phyloP scores from a whole-genome alignment of 2,113 vertebrate species.

The Grammomys surdaster region DNA sequence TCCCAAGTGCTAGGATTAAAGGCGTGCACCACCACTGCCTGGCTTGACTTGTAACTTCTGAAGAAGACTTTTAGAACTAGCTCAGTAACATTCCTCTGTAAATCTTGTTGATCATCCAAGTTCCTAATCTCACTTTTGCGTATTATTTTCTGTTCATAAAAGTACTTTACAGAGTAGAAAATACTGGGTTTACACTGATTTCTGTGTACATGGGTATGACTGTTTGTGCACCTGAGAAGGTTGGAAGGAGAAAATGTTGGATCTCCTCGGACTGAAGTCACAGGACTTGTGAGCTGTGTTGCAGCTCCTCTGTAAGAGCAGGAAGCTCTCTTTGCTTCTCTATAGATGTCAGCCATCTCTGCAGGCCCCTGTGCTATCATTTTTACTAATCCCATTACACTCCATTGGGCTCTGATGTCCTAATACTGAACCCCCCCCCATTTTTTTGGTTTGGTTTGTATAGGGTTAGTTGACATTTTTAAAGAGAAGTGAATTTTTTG shows the following conservation, averaged over 20 bases:
- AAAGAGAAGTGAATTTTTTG: background rate
- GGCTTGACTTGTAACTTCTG: background rate
- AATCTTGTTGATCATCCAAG: background rate
- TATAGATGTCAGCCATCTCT: background rate
- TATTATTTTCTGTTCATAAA: background rate
- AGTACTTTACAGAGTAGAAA: constrained; percentile 12
- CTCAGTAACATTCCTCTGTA: background rate
- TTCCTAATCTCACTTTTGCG: background rate
- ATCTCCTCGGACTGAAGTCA: background rate
- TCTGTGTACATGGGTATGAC: background rate
- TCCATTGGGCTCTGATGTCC: background rate
- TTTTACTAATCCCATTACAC: background rate
- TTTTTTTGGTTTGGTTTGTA: background rate
- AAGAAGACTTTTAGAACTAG: background rate
- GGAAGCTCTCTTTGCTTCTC: background rate
- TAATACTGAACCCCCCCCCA: background rate
- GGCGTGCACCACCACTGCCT: too few relatives aligned
- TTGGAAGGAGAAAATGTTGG: background rate
- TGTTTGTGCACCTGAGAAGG: background rate
- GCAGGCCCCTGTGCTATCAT: background rate
- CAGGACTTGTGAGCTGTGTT: background rate
- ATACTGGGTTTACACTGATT: background rate
- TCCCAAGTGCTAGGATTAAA: too few relatives aligned
- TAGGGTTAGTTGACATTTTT: background rate
- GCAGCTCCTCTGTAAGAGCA: background rate